Conservation (phyloP, 2,888 invertebrate species). For the Drosophila formosana region DNA sequence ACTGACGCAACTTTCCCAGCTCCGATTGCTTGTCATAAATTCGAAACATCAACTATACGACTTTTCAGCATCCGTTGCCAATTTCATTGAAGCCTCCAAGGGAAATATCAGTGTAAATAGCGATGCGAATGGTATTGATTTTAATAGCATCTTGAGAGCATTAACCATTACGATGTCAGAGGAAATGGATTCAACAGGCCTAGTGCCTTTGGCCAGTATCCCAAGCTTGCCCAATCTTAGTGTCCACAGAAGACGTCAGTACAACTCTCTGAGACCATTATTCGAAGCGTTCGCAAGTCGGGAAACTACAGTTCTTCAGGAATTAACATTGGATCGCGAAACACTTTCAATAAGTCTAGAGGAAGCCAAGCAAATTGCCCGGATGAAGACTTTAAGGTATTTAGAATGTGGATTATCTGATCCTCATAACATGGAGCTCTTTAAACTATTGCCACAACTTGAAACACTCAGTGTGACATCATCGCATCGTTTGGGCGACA, state of each 20-base stretch:
- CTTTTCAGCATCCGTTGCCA: background rate
- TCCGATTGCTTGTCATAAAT: background rate
- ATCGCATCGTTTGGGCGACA: background rate
- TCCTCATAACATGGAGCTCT: background rate
- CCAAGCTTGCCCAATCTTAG: background rate
- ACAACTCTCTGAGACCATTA: background rate
- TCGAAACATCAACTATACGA: background rate
- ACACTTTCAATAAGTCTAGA: background rate
- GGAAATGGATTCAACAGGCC: background rate
- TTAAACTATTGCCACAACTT: background rate
- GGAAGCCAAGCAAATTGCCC: background rate
- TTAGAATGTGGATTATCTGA: constrained; percentile 2
- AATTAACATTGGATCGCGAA: background rate
- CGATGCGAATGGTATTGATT: background rate
- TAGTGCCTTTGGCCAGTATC: background rate
- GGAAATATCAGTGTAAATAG: background rate
- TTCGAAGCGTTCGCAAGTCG: background rate
- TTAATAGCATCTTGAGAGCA: background rate
- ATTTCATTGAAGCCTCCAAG: background rate
- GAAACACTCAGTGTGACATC: background rate
- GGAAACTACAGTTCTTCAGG: background rate
- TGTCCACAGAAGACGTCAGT: background rate
- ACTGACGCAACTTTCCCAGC: background rate
- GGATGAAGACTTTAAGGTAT: background rate
- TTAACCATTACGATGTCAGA: background rate